These are phyloP conservation scores for Ylistrum balloti DNA, from an alignment of 1,140 invertebrate species.

Conservation along the genomic window DNA sequence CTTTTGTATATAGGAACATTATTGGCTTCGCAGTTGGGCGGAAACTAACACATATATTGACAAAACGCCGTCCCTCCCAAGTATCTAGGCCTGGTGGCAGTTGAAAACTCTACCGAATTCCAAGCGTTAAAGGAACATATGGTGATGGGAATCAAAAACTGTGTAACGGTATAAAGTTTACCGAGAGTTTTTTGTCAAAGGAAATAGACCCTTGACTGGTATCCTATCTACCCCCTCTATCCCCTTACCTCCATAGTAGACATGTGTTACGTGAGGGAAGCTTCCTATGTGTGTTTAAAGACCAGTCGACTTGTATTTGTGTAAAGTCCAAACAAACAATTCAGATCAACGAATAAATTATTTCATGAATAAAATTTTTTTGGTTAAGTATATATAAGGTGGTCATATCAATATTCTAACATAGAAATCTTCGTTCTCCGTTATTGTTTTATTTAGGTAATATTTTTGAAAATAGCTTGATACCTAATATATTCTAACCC, in stretches of 20 bases:
- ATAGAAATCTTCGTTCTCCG: no score
- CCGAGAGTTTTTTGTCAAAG: conserved; percentile 25
- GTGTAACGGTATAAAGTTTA: background rate
- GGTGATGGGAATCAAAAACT: conserved; percentile 20
- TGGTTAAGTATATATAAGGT: no score
- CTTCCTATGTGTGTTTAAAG: background rate
- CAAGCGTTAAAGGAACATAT: background rate
- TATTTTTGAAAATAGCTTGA: no score
- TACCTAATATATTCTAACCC: no score
- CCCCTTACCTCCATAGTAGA: background rate
- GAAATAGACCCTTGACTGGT: conserved; percentile 23
- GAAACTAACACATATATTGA: background rate
- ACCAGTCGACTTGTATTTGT: no score
- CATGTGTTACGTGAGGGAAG: background rate
- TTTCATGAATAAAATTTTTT: no score
- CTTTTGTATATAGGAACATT: background rate
- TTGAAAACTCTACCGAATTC: background rate
- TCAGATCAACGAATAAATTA: no score
- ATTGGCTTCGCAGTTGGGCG: background rate
- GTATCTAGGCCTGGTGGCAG: background rate
- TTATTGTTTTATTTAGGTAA: no score
- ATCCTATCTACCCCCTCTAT: background rate
- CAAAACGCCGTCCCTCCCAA: background rate
- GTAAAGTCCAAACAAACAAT: no score
- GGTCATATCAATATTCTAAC: no score